Base-by-base conservation (phyloP, 1,140 invertebrate species). In the Drosophila mojavensis region DNA sequence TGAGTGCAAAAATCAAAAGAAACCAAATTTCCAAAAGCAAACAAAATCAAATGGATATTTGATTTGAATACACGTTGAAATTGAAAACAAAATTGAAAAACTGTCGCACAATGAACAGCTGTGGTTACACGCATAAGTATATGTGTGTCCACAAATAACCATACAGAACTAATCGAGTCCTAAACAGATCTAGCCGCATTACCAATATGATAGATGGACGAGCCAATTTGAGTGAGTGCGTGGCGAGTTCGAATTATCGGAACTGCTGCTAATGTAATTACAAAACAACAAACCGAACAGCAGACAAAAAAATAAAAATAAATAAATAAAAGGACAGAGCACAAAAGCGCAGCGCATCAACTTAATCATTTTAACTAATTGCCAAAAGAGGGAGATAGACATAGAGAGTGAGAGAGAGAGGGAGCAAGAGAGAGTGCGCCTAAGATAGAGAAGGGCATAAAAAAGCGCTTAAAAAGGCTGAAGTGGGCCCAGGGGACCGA, bases 361-460 rank as follows among this genome's bases (percentile, higher is more conserved):
- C 71, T 91, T 91, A 91, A 91, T 91, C 90, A 91, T 91, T 91
- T 84, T 82, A 81, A 75, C 83, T 91, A 91, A 91, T 91, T 91
- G 90, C 79, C 78, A 62, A 20, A 78, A 81, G 75, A 74, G 13
- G 6, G 20, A 56, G 58, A 13, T 26, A 43, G 51, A 47, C 10
- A 9, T 3, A 33, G 26, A 54, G 28, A 11, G 5, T 24, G 3
- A 60, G 28, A 11, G 5, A 36, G 3, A 60, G 3, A 47, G 50
- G n/a, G n/a, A 24, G 11, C 2, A 11, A 33, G 30, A 45, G 26
- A 1, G 51, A 1, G 39, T 41, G 39, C 9, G 41, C 24, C 17
- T 9, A 10, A 41, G 24, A 13, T 7, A n/a, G 30, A n/a, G 13
- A 45, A 30, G 47, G 28, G 26, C 30, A 80, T 71, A 89, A 88